These are phyloP conservation scores for Platalea minor DNA, from an alignment of 2,797 vertebrate species.

Conservation along the genomic window DNA sequence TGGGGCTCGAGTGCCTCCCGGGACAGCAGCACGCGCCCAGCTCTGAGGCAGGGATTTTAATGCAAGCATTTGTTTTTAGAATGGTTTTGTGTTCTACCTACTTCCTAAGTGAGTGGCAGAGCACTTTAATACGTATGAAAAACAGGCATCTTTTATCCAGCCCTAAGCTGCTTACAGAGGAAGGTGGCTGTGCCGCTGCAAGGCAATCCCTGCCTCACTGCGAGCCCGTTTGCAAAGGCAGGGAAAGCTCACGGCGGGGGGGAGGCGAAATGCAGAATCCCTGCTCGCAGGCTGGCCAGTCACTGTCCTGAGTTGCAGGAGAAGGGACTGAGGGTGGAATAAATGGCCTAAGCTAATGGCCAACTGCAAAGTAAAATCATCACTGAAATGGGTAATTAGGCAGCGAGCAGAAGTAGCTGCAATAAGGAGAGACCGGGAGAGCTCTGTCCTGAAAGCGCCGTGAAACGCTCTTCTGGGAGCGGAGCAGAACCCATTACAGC, in stretches of 20 bases:
- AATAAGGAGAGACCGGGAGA: rapidly evolving
- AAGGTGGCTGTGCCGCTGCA: too few species aligned
- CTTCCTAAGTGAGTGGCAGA: background rate
- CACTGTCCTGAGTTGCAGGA: rapidly evolving
- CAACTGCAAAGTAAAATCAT: background rate
- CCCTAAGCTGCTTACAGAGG: background rate
- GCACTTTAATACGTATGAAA: rapidly evolving
- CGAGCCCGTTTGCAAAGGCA: rapidly evolving
- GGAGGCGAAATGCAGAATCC: rapidly evolving
- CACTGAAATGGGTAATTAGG: background rate
- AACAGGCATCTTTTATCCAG: rapidly evolving
- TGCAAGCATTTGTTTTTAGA: background rate
- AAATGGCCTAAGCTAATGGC: background rate
- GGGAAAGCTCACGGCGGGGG: rapidly evolving
- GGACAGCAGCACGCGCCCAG: rapidly evolving
- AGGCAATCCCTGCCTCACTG: background rate
- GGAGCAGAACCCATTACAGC: background rate
- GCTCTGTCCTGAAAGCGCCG: background rate
- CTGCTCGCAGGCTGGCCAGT: background rate
- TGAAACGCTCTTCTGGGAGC: rapidly evolving
- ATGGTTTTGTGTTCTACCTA: background rate
- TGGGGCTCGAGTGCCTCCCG: too few species aligned
- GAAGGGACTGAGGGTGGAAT: background rate
- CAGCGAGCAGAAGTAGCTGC: background rate
- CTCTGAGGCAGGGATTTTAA: background rate